phyloP scores from a whole-genome alignment of 2,888 invertebrate species.

The Papilio elwesi region DNA sequence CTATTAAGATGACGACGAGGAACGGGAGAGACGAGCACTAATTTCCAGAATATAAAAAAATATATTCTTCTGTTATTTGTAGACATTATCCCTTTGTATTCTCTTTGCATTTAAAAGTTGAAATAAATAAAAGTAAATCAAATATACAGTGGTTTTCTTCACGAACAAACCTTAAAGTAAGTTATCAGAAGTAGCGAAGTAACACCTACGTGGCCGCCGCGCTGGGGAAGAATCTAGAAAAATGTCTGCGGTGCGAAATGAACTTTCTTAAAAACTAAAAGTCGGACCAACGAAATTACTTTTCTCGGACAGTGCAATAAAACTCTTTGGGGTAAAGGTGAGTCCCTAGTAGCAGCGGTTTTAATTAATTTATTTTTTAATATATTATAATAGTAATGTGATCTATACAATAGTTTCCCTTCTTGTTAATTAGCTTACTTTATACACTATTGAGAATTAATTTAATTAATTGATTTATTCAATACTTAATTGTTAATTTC shows the following conservation, averaged over 20 bases:
- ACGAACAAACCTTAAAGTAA: conserved; percentile 21
- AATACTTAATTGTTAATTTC: too few relatives aligned
- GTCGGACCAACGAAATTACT: conserved; percentile 84
- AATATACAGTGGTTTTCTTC: conserved; percentile 21
- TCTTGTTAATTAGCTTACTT: too few relatives aligned
- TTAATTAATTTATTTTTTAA: conserved; percentile 13
- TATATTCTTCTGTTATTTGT: background rate
- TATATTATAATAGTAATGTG: conserved; percentile 14
- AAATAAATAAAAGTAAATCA: conserved; percentile 21
- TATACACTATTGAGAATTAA: too few relatives aligned
- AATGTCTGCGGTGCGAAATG: conserved; percentile 73
- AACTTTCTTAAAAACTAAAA: conserved; percentile 83
- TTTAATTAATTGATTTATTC: too few relatives aligned
- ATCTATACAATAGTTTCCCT: background rate
- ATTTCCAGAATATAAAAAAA: background rate
- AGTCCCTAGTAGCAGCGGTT: conserved; percentile 42
- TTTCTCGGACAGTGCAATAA: conserved; percentile 81
- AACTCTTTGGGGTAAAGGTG: conserved; percentile 74
- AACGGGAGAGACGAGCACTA: background rate
- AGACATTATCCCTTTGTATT: background rate
- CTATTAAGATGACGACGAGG: too few relatives aligned
- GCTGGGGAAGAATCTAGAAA: conserved; percentile 61
- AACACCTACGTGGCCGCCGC: conserved; percentile 55
- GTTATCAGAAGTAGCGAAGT: conserved; percentile 42
- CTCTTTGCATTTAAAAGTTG: background rate